Evolutionary conservation across 2,888 invertebrate species (phyloP), one percentile per base, ranked within the genome.

Genomic region (Cybosia mesomella): DNA sequence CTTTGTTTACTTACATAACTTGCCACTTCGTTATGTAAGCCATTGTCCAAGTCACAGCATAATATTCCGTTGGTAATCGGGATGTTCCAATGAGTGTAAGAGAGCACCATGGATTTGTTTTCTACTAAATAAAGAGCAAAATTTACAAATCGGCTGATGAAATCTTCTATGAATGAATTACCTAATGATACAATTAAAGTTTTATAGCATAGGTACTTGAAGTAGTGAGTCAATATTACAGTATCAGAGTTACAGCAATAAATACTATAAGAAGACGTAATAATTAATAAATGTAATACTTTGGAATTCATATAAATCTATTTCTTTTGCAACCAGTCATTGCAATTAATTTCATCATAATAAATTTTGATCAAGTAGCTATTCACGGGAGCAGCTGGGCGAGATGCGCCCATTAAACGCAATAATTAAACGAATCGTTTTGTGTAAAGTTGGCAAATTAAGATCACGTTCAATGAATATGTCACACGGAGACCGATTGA

Each of bases 341-440:
- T 43, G 49, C 49, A 49, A 18, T 34, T n/a, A n/a, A 49, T 49
- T 49, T 49, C 49, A n/a, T 49, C 49, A 49, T 49, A 49, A n/a
- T 49, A n/a, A 49, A n/a, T n/a, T 49, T n/a, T 49, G 49, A 49
- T 18, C 18, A 49, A 49, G n/a, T n/a, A 9, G 0, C n/a, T 49
- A 49, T 49, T 49, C 39, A 4, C 39, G 39, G 43, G 8, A 43
- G 43, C 8, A 43, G 15, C 43, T 43, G 8, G 8, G 49, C 18
- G 49, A 49, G 49, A n/a, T 49, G 49, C 49, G 49, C n/a, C 8
- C 34, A 34, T n/a, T n/a, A n/a, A n/a, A n/a, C n/a, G 8, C 34
- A n/a, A n/a, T n/a, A n/a, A n/a, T 34, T 34, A 10, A 34, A 34
- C 34, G 34, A 34, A 10, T 34, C 34, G 9, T 34, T 28, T 8